Percentiles rank a stretch among this genome's conserved stretches.
phyloP scores from a whole-genome alignment of 2,888 invertebrate genomes.

The Parthenolecanium corni region DNA sequence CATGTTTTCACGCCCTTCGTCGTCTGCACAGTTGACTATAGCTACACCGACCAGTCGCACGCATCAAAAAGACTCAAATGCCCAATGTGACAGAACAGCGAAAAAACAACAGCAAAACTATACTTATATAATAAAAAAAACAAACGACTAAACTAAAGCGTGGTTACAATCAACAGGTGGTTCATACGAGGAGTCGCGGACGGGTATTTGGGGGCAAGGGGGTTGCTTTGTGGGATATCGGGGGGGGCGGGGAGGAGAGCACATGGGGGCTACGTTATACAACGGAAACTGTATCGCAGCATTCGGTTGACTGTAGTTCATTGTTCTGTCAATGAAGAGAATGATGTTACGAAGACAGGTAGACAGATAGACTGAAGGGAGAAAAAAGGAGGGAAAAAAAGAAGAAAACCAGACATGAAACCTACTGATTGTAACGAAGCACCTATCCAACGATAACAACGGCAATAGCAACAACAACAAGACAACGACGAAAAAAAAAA shows the following conservation, averaged over 20 bases:
- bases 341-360: conserved; percentile 28
- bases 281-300: conserved; percentile 28
- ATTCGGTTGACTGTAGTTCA: conserved; percentile 29
- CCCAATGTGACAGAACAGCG: background rate
- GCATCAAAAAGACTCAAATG: background rate
- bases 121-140: background rate
- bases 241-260: background rate
- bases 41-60: no score
- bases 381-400: background rate
- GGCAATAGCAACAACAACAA: conserved; percentile 20
- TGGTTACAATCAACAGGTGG: conserved; percentile 15
- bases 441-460: conserved; percentile 23
- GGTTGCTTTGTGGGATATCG: background rate
- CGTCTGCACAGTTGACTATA: no score
- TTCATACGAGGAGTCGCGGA: background rate
- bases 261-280: background rate
- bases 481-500: background rate
- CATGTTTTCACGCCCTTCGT: no score
- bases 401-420: conserved; percentile 24
- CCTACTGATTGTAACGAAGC: conserved; percentile 27
- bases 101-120: background rate
- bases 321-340: conserved; percentile 28
- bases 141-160: background rate
- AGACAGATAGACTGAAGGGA: conserved; percentile 22
- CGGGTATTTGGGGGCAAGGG: background rate